phyloP scores from a whole-genome alignment of 2,113 vertebrate species.

The Phalacrocorax brasilianus region DNA sequence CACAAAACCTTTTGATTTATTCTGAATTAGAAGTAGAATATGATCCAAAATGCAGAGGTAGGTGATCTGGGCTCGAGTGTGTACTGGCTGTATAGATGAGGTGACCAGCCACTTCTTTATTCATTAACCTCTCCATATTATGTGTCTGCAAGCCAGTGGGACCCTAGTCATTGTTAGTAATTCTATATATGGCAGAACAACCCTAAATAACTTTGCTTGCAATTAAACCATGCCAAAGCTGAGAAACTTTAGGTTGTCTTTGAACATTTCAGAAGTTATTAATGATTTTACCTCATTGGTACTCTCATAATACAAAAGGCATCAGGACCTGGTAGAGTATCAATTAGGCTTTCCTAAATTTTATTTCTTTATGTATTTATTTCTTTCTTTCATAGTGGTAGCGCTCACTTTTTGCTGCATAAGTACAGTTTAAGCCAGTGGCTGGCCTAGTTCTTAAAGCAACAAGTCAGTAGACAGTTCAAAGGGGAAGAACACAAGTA shows the following conservation, averaged over 20 bases:
- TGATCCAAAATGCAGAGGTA: background rate
- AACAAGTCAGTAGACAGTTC: background rate
- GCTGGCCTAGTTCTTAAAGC: background rate
- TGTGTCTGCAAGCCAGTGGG: background rate
- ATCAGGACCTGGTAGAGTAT: background rate
- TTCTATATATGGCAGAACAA: background rate
- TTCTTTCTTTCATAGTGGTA: background rate
- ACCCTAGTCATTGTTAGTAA: background rate
- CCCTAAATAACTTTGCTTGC: background rate
- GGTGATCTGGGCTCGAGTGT: background rate
- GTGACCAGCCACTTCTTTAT: background rate
- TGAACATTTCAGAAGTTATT: background rate
- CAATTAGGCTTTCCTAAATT: background rate
- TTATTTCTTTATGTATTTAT: background rate
- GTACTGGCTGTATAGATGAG: background rate
- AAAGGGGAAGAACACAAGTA: background rate
- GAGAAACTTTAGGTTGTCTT: background rate
- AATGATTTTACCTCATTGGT: background rate
- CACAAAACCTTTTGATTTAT: background rate
- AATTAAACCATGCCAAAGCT: background rate
- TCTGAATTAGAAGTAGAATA: background rate
- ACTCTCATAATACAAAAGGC: background rate
- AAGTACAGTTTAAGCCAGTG: background rate
- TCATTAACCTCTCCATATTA: background rate
- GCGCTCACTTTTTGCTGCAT: background rate